Evolutionary conservation across 2,888 invertebrate species (phyloP), one percentile per base, ranked within the genome.

Genomic region (Ophonus ardosiacus): DNA sequence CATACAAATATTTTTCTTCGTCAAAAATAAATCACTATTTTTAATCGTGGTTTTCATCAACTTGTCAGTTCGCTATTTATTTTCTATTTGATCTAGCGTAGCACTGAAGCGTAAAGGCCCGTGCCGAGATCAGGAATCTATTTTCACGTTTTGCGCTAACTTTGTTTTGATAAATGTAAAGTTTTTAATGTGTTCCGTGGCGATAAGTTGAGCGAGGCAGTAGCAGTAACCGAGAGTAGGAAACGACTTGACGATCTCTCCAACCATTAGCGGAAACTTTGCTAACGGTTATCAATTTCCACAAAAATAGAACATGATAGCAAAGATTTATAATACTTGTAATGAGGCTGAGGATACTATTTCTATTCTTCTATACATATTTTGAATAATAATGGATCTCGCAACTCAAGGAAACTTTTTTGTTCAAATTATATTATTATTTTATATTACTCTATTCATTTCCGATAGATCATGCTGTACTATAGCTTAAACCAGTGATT

Each of bases 91-190:
- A 61, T 21, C 21, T 59, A 59, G 38, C 31, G 7, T 57, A 7
- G 65, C 74, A 17, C 10, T 18, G 71, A 21, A 57, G 78, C 56
- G 78, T 57, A 31, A 78, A 57, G 57, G n/a, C 13, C 56, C 31
- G 31, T 31, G 31, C 31, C 3, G 31, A 31, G 3, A 31, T 31
- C 31, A 15, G 18, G 15, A 43, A 74, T 74, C 8, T 74, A 74
- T 74, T 74, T 74, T 74, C 71, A 15, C 78, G 57, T 74, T 74
- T 78, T 57, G 57, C 15, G 57, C 78, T 59, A 78, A 78, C 78
- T 57, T 78, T 78, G 78, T 78, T 78, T 78, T 78, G 78, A 78
- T 78, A 78, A 78, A 78, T 78, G 78, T 78, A 78, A 78, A 78
- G 78, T 57, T 78, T 78, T 78, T 78, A 78, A 78, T 78, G 78